Conservation (phyloP, 2,113 vertebrate species). For the Leptobrachium ailaonicum region DNA sequence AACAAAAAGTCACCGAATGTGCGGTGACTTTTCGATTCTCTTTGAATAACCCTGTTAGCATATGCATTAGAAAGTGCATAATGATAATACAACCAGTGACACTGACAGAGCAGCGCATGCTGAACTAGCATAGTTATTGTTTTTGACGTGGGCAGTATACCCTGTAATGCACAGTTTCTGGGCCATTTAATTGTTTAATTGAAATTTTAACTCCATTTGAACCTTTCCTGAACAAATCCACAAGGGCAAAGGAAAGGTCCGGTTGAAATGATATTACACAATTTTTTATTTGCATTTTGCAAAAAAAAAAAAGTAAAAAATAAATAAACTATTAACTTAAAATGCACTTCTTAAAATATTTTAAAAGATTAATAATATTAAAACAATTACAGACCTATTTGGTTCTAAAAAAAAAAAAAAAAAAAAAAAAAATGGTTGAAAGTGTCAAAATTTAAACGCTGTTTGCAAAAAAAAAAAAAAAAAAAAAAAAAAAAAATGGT, state of each 20-base stretch:
- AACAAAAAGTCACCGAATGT: too few relatives aligned
- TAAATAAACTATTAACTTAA: too few relatives aligned
- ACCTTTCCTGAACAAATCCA: background rate
- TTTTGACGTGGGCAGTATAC: constrained; percentile 25
- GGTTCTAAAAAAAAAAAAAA: background rate
- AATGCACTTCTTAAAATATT: too few relatives aligned
- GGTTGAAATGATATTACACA: background rate
- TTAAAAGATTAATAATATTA: too few relatives aligned
- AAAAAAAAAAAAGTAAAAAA: too few relatives aligned
- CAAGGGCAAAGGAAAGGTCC: background rate
- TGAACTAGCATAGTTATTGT: constrained; percentile 19
- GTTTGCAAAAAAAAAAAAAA: too few relatives aligned
- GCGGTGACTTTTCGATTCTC: too few relatives aligned
- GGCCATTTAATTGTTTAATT: constrained; percentile 32
- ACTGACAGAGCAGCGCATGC: constrained; percentile 5
- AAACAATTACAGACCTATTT: too few relatives aligned
- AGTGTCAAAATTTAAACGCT: too few relatives aligned
- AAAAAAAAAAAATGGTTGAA: background rate
- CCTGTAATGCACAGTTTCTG: constrained; percentile 19
- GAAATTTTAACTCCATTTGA: constrained; percentile 11
- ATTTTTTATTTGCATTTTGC: too few relatives aligned
- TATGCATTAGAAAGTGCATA: background rate
- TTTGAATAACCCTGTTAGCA: too few relatives aligned
- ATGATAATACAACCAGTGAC: background rate
- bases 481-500: too few relatives aligned